Percentiles rank a stretch among this genome's conserved stretches.
phyloP scores from a whole-genome alignment of 2,797 vertebrate genomes.

The Brachyalestes nurse region DNA sequence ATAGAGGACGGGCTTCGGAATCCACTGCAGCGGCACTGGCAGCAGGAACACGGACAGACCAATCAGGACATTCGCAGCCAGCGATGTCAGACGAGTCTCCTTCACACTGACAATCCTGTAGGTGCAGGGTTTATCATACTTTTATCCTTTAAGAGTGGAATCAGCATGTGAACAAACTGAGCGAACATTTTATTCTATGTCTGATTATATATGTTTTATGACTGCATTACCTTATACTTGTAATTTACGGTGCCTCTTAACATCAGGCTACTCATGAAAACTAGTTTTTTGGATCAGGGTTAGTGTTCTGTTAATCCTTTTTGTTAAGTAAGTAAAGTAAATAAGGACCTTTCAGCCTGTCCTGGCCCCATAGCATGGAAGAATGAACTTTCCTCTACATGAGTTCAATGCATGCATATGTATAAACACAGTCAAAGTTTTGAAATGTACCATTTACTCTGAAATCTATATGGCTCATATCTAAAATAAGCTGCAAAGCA shows the following conservation, averaged over 20 bases:
- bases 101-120: slow-evolving; percentile 90
- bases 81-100: slow-evolving; percentile 88
- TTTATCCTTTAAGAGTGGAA: neutral
- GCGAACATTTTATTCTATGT: too few relatives aligned
- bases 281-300: neutral
- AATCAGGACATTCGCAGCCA: slow-evolving; percentile 88
- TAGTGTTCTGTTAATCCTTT: neutral
- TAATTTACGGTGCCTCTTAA: neutral
- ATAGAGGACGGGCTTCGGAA: slow-evolving; percentile 93
- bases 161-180: neutral
- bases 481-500: too few relatives aligned
- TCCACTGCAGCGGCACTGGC: slow-evolving; percentile 92
- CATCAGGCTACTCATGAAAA: neutral
- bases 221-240: neutral
- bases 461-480: too few relatives aligned
- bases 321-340: too few relatives aligned
- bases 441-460: too few relatives aligned
- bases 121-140: neutral
- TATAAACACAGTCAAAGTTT: too few relatives aligned
- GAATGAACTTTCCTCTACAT: too few relatives aligned
- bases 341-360: too few relatives aligned
- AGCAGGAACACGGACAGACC: slow-evolving; percentile 91
- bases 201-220: neutral
- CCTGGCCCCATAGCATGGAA: too few relatives aligned
- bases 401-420: too few relatives aligned